Base-by-base conservation (phyloP, 2,113 vertebrate genomes). In the Mesitornis unicolor region DNA sequence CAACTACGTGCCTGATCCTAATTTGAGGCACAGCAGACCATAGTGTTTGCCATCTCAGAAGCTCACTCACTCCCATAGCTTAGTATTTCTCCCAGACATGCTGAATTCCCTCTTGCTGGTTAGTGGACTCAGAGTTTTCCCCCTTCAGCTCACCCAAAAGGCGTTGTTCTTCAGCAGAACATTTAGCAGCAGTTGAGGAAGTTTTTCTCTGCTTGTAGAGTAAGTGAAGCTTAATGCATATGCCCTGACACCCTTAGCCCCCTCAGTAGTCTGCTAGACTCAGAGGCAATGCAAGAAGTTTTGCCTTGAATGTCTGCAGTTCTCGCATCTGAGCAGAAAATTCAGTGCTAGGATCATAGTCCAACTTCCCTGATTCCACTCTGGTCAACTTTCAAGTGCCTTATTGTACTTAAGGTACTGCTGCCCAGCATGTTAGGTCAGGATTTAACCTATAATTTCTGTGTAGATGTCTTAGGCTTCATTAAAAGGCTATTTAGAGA, bases 1-100 rank as follows among this genome's bases (percentile, higher is more conserved):
- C 47, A 60, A 2, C 51, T 38, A 43, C 0, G 0, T 31, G 19
- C 35, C 45, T 25, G 31, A 28, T 54, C 7, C 57, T 77, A 38
- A 60, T 59, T 13, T 73, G 33, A 78, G 47, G 51, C 16, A 65
- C 19, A 77, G 45, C 22, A 87, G 31, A 38, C 13, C 6, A 47
- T 57, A 77, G 19, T 13, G 59, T 16, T 19, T 13, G 11, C 16
- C 11, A 53, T 40, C 19, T 77, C 47, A 68, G 47, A 48, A 60
- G 22, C 43, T 56, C 13, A 21, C 10, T 45, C 8, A 13, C 2
- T 54, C 35, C 50, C 51, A 82, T 45, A 54, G 11, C 2, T 54
- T 43, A 84, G 12, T 24, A 28, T 56, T 38, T 84, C 56, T 80
- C 56, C 57, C 20, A 40, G 26, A 43, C 0, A 0, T 45, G 40